Percentiles rank a stretch among this genome's conserved stretches.
phyloP scores from a whole-genome alignment of 2,113 vertebrate genomes.

The Theristicus caerulescens region DNA sequence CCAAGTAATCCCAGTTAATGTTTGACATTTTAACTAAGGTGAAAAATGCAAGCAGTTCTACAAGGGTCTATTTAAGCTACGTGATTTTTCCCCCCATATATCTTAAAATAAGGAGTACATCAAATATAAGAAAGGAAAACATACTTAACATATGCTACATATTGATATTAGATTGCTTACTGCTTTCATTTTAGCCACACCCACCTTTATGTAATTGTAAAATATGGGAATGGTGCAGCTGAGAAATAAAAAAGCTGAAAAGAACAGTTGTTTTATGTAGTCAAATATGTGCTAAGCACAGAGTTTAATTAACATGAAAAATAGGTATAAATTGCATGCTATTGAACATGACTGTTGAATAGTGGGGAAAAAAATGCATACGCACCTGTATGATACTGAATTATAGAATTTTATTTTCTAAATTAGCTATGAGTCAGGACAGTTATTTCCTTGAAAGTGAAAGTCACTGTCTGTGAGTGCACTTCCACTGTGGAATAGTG shows the following conservation, averaged over 20 bases:
- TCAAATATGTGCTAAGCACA: background rate
- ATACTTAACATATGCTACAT: background rate
- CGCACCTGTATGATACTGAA: constrained; percentile 60
- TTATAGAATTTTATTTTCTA: background rate
- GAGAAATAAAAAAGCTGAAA: constrained; percentile 51
- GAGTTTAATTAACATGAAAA: constrained; percentile 15
- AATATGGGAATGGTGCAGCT: constrained; percentile 62
- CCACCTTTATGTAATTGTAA: constrained; percentile 69
- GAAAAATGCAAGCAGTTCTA: constrained; percentile 57
- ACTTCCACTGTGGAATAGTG: constrained; percentile 25
- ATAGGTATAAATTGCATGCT: background rate
- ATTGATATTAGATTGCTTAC: constrained; percentile 20
- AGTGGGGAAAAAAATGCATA: background rate
- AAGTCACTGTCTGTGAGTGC: constrained; percentile 41
- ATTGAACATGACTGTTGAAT: background rate
- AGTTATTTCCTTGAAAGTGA: constrained; percentile 67
- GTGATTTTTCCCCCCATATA: background rate
- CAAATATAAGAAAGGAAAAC: constrained; percentile 22
- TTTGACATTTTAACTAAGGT: constrained; percentile 65
- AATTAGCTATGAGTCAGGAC: constrained; percentile 25
- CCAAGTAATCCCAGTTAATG: constrained; percentile 58
- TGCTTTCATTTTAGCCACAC: constrained; percentile 70
- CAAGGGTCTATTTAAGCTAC: constrained; percentile 33
- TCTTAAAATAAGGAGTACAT: constrained; percentile 6
- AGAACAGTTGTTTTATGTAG: background rate